Evolutionary conservation across 2,888 invertebrate species (phyloP), one percentile per base, ranked within the genome.

Genomic region (Ophion ellenae): DNA sequence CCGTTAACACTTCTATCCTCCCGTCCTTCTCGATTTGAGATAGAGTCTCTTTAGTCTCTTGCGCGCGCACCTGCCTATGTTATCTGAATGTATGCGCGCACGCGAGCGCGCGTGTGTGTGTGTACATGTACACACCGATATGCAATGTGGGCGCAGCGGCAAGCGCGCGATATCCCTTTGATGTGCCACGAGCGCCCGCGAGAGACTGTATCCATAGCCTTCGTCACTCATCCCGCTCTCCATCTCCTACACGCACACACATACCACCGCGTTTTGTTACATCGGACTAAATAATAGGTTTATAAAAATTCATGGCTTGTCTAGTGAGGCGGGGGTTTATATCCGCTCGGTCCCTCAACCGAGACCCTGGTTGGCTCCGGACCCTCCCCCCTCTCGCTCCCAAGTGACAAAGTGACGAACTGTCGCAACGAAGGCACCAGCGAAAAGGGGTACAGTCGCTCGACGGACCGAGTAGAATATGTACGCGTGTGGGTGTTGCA

Each of bases 251-350:
- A 14, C 53, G 1, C 59, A 32, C 69, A 32, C 61, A 3, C 7
- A 77, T 79, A 78, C 81, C 83, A 67, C 32, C 71, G 80, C 85
- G 89, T 91, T 93, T 91, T 90, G 92, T 93, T 92, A 93, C 93
- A 93, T 90, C 90, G 89, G 89, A 88, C 89, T 90, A 90, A 91
- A 92, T 93, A 92, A 93, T 93, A 91, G 91, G 91, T 93, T 93
- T 93, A 92, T 92, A 92, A 93, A 93, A 93, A 92, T 91, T 91
- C 91, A 91, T 91, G 88, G 89, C 88, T 87, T 89, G 87, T 88
- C 89, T 88, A 87, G 89, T 88, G 90, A 88, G 87, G 86, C 86
- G 82, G 47, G 73, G 85, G 83, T 90, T 90, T 90, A 89, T 88
- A 88, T 88, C 88, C 84, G 81, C 53, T 83, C 78, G 20, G 74